Percentiles rank a stretch among this genome's conserved stretches.
These are phyloP conservation scores for Nasonia vitripennis DNA, from an alignment of 1,140 invertebrate genomes.

Conservation along the genomic window DNA sequence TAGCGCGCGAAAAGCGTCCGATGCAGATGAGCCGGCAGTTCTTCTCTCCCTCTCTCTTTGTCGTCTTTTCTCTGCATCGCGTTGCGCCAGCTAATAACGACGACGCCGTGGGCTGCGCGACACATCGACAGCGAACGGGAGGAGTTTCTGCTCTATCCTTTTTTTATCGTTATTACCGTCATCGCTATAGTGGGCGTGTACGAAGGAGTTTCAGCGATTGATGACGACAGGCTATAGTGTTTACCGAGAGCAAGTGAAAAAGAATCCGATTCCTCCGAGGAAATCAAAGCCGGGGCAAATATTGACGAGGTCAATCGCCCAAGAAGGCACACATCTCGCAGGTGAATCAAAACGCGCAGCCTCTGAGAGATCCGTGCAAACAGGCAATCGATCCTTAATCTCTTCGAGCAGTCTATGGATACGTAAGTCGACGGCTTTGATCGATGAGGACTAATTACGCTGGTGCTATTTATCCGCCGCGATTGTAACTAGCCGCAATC, in stretches of 20 bases:
- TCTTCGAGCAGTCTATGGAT: not conserved
- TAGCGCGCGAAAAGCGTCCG: slow-evolving; percentile 59
- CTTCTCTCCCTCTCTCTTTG: not conserved
- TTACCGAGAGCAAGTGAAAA: not conserved
- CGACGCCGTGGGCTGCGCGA: not conserved
- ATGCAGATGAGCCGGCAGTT: slow-evolving; percentile 6
- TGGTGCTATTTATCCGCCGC: no score
- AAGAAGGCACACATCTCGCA: not conserved
- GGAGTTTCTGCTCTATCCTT: not conserved
- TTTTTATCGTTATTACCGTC: not conserved
- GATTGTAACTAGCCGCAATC: no score
- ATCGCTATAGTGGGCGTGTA: not conserved
- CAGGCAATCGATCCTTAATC: not conserved
- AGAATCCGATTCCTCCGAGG: not conserved
- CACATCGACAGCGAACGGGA: slow-evolving; percentile 18
- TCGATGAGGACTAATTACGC: not conserved
- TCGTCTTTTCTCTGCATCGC: not conserved
- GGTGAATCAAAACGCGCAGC: no score
- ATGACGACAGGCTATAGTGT: not conserved
- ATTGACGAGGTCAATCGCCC: slow-evolving; percentile 26
- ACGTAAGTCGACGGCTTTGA: not conserved
- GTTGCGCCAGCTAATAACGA: not conserved
- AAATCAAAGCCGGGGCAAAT: not conserved
- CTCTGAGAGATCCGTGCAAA: not conserved
- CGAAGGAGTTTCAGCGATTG: not conserved